phyloP scores from a whole-genome alignment of 2,888 invertebrate species.

The Aplocera efformata region DNA sequence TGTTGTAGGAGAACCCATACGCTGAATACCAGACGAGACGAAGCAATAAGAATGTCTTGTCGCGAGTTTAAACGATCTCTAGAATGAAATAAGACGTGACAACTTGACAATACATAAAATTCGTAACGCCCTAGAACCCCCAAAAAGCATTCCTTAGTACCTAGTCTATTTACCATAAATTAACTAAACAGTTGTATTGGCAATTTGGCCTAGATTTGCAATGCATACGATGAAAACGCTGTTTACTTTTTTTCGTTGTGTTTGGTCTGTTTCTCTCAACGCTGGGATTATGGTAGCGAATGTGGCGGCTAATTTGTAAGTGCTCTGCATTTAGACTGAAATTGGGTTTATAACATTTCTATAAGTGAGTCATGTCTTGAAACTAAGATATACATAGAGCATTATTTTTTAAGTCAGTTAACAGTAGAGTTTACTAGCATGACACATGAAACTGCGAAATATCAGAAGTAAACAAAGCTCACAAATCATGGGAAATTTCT shows the following conservation, averaged over 20 bases:
- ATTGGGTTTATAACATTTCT: constrained; percentile 10
- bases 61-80: constrained; percentile 6
- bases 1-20: too few relatives aligned
- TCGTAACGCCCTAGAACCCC: constrained; percentile 5
- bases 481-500: too few relatives aligned
- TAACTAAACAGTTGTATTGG: constrained; percentile 6
- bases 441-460: too few relatives aligned
- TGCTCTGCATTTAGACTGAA: constrained; percentile 22
- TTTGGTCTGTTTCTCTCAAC: constrained; percentile 26
- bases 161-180: constrained; percentile 3
- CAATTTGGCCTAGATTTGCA: constrained; percentile 41
- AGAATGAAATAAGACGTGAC: constrained; percentile 5
- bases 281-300: constrained; percentile 16
- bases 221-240: constrained; percentile 13
- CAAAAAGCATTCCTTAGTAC: constrained; percentile 2
- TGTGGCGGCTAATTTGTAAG: constrained; percentile 18
- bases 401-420: too few relatives aligned
- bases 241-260: constrained; percentile 21
- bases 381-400: too few relatives aligned
- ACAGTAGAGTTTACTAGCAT: too few relatives aligned
- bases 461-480: too few relatives aligned
- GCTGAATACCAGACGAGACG: too few relatives aligned
- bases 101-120: constrained; percentile 9
- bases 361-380: constrained; percentile 5
- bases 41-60: constrained; percentile 1